phyloP scores from a whole-genome alignment of 2,797 vertebrate species.

The Poecilia wingei region DNA sequence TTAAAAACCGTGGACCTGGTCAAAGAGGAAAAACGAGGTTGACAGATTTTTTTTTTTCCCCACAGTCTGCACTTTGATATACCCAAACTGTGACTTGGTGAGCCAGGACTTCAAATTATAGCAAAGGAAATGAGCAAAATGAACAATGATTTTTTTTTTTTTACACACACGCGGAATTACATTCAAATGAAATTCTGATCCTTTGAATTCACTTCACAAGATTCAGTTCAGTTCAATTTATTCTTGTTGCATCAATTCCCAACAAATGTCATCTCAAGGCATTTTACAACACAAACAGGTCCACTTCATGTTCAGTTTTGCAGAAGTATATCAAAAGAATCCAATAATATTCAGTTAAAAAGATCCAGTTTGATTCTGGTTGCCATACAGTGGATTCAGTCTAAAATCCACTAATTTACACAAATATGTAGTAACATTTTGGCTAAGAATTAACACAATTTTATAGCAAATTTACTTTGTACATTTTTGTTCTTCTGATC shows the following conservation, averaged over 20 bases:
- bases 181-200: neutral
- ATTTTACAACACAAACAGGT: neutral
- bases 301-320: neutral
- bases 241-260: neutral
- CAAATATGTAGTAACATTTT: neutral
- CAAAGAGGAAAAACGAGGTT: constrained; percentile 6
- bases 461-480: neutral
- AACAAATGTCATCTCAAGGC: neutral
- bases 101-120: neutral
- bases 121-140: neutral
- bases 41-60: constrained; percentile 32
- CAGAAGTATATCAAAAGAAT: neutral
- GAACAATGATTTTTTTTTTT: neutral
- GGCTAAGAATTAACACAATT: neutral
- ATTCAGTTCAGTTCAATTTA: neutral
- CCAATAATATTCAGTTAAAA: neutral
- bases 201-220: neutral
- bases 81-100: neutral
- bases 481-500: too few relatives aligned
- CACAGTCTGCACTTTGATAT: constrained; percentile 42
- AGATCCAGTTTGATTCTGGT: neutral
- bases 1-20: constrained; percentile 24
- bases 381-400: neutral
- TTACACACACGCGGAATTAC: neutral
- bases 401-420: neutral